phyloP scores from a whole-genome alignment of 2,113 vertebrate genomes.

The Lota lota region DNA sequence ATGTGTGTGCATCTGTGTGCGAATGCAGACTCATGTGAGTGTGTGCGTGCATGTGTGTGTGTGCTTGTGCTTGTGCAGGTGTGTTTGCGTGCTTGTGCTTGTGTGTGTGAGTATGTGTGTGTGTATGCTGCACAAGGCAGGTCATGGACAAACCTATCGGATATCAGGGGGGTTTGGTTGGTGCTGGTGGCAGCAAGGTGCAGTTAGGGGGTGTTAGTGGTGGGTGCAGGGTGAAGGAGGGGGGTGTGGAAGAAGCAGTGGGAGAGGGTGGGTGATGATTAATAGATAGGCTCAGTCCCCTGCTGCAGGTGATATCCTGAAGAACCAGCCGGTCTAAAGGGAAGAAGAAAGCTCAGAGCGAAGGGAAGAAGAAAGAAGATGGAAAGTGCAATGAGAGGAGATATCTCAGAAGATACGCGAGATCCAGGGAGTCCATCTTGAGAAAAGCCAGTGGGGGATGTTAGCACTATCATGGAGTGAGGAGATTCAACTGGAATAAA shows the following conservation, averaged over 20 bases:
- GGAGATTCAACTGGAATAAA: constrained; percentile 41
- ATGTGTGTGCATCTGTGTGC: no score
- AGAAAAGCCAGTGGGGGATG: constrained; percentile 18
- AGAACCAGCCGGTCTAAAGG: constrained; percentile 4
- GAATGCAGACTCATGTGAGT: no score
- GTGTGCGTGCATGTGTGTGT: no score
- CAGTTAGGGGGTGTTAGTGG: no score
- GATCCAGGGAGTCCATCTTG: constrained; percentile 11
- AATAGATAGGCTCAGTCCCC: constrained; percentile 27
- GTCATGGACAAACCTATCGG: constrained; percentile 11
- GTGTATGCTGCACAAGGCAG: not conserved
- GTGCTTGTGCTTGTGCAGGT: no score
- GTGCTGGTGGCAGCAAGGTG: no score
- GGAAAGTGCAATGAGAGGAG: constrained; percentile 14
- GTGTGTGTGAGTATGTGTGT: no score
- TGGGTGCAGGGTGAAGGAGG: no score
- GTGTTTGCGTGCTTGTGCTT: no score
- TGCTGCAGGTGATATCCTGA: constrained; percentile 19
- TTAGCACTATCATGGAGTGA: constrained; percentile 15
- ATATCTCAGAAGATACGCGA: constrained; percentile 19
- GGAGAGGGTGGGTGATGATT: constrained; percentile 10
- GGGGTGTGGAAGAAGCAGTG: no score
- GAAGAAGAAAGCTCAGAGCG: no score
- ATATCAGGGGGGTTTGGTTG: not conserved
- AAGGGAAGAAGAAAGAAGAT: not conserved